Percentiles rank a stretch among this genome's conserved stretches.
Evolutionary conservation across 2,113 vertebrate genomes (phyloP).

Genomic region (Glaucidium brasilianum): DNA sequence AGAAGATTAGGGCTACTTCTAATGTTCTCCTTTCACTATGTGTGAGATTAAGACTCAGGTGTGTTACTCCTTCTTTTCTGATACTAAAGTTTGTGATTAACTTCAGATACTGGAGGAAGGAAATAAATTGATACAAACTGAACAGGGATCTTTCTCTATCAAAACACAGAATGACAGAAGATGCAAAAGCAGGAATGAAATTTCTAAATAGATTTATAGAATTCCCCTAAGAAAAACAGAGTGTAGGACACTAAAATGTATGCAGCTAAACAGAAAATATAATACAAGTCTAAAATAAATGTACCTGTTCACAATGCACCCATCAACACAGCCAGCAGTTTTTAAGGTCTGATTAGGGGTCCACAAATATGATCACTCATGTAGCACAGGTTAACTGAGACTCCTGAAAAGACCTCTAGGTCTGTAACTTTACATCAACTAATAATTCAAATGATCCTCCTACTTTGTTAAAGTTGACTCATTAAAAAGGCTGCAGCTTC

Average conservation of each 20-base stretch:
- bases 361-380: neutral
- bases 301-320: neutral
- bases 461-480: slow-evolving; percentile 29
- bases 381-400: neutral
- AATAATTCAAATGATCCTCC: slow-evolving; percentile 25
- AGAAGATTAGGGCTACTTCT: neutral
- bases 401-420: neutral
- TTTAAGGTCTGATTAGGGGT: neutral
- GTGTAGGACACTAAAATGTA: neutral
- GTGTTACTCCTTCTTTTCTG: neutral
- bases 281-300: neutral
- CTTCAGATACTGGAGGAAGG: neutral
- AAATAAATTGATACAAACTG: neutral
- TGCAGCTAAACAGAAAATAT: neutral
- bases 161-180: neutral
- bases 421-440: slow-evolving; percentile 21
- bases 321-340: neutral
- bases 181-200: neutral
- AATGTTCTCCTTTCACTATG: too few species aligned
- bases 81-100: neutral
- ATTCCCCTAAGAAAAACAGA: neutral
- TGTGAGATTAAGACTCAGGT: neutral
- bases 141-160: neutral
- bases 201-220: neutral
- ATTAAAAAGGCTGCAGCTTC: neutral